Conservation (phyloP, 1,140 invertebrate species). For the Trachelipus rathkii region DNA sequence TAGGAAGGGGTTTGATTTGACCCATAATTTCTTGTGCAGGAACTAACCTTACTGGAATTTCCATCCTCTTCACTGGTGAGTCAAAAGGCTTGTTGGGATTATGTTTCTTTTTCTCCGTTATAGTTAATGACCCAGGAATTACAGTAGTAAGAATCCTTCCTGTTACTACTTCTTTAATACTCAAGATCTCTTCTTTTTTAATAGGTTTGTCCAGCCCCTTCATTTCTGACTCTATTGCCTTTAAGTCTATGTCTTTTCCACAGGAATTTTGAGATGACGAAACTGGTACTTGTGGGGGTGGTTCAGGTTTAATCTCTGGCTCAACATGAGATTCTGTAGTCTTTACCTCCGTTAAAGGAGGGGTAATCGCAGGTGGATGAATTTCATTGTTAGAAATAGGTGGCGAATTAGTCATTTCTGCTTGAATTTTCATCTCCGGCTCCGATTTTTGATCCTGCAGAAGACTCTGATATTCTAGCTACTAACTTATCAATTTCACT, state of each 20-base stretch:
- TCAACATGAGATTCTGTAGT: no score
- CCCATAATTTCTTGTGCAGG: constrained; percentile 2
- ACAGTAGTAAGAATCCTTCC: constrained; percentile 32
- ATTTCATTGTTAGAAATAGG: no score
- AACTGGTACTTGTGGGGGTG: no score
- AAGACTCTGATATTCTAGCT: no score
- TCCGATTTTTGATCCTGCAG: no score
- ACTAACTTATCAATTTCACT: constrained; percentile 54
- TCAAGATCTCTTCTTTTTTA: constrained; percentile 42
- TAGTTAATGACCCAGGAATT: constrained; percentile 20
- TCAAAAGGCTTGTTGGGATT: background rate
- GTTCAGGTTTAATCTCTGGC: no score
- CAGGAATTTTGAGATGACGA: constrained; percentile 37
- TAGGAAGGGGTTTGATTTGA: background rate
- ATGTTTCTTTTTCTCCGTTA: constrained; percentile 35
- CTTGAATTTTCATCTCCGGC: no score
- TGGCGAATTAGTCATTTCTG: no score
- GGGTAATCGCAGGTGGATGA: no score
- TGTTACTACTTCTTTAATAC: constrained; percentile 28
- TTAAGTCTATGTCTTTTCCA: constrained; percentile 44
- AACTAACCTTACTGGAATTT: constrained; percentile 34
- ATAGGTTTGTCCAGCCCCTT: constrained; percentile 44
- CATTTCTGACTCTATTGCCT: constrained; percentile 45
- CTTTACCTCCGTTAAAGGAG: no score
- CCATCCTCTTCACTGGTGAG: constrained; percentile 32